Conservation (phyloP, 2,888 invertebrate genomes). For the Arrhopalites spinosus region DNA sequence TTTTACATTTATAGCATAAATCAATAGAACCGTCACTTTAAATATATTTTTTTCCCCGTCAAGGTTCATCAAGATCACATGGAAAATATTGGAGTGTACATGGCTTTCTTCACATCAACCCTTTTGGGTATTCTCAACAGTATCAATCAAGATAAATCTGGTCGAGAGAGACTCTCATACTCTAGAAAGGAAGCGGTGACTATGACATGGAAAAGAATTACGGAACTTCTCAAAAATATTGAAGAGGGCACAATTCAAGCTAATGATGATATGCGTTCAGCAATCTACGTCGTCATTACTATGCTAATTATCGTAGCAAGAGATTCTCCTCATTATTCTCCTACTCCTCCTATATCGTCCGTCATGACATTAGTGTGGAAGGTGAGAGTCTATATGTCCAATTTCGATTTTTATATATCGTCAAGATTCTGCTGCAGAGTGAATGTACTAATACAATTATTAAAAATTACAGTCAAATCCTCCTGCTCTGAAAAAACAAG, state of each 20-base stretch:
- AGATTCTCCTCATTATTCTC: constrained; percentile 46
- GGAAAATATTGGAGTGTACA: constrained; percentile 46
- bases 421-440: too few relatives aligned
- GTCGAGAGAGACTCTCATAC: constrained; percentile 28
- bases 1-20: too few relatives aligned
- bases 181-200: constrained; percentile 32
- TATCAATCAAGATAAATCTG: constrained; percentile 42
- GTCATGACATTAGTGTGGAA: constrained; percentile 10
- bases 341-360: constrained; percentile 2
- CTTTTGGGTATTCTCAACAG: constrained; percentile 51
- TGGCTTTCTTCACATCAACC: constrained; percentile 53
- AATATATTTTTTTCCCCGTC: too few relatives aligned
- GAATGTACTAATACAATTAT: too few relatives aligned
- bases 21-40: too few relatives aligned
- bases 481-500: constrained; percentile 29
- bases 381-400: not conserved
- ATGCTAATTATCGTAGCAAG: constrained; percentile 44
- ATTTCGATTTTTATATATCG: not conserved
- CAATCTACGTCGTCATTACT: constrained; percentile 48
- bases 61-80: constrained; percentile 48
- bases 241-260: constrained; percentile 21
- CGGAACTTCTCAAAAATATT: constrained; percentile 36
- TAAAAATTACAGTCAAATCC: constrained; percentile 21
- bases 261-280: constrained; percentile 51
- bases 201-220: constrained; percentile 38